phyloP scores from a whole-genome alignment of 2,797 vertebrate species.

The Rhinoraja longicauda region DNA sequence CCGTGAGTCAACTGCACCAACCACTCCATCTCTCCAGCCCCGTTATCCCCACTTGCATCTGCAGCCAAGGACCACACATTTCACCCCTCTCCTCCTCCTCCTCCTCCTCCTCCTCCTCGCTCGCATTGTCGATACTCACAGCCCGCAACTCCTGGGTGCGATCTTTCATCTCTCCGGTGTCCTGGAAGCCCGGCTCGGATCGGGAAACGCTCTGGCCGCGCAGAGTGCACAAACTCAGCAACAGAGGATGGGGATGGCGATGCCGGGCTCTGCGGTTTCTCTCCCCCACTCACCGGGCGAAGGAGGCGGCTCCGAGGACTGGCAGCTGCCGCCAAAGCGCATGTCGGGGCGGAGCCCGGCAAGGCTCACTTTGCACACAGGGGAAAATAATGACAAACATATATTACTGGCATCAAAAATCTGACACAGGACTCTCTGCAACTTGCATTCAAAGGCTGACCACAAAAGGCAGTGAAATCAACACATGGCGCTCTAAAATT shows the following conservation, averaged over 20 bases:
- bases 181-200: neutral
- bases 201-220: neutral
- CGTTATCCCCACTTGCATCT: neutral
- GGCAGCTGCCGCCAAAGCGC: slow-evolving; percentile 4
- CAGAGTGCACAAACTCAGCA: neutral
- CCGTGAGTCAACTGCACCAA: neutral
- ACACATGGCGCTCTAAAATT: too few relatives aligned
- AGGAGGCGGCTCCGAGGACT: slow-evolving; percentile 13
- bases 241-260: slow-evolving; percentile 2
- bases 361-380: neutral
- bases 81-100: neutral
- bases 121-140: slow-evolving; percentile 51
- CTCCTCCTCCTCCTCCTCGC: too few relatives aligned
- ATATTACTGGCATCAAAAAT: neutral
- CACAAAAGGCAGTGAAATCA: too few relatives aligned
- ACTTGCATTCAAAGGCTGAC: neutral
- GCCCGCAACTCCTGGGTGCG: slow-evolving; percentile 60
- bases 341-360: slow-evolving; percentile 23
- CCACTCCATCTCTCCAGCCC: neutral
- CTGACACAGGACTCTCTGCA: neutral
- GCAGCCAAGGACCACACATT: neutral
- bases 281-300: slow-evolving; percentile 33
- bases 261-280: slow-evolving; percentile 33
- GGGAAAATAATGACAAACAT: neutral
- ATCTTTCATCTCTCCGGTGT: slow-evolving; percentile 54